These are phyloP conservation scores for Eupelmus urozonus DNA, from an alignment of 2,888 invertebrate genomes.

Conservation along the genomic window DNA sequence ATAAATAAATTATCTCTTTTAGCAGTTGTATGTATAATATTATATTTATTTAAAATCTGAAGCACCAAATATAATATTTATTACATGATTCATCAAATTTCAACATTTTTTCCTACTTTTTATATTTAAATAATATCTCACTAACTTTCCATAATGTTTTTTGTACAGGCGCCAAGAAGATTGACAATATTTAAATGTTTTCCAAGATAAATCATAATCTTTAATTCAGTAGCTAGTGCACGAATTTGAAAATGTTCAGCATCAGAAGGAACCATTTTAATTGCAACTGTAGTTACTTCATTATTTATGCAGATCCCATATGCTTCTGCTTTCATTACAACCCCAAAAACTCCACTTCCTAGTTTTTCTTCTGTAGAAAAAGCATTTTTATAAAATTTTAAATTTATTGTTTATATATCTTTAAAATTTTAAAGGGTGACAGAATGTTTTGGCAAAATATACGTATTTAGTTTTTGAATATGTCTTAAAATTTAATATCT, in stretches of 20 bases:
- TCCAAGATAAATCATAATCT: conserved; percentile 96
- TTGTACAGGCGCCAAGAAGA: conserved; percentile 94
- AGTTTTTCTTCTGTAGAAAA: too few relatives aligned
- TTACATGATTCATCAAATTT: conserved; percentile 77
- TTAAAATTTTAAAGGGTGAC: too few relatives aligned
- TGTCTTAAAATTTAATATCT: too few relatives aligned
- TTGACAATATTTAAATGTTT: conserved; percentile 97
- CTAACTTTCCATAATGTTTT: conserved; percentile 90
- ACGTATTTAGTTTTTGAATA: too few relatives aligned
- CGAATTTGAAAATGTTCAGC: conserved; percentile 91
- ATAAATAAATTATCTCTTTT: too few relatives aligned
- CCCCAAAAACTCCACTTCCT: conserved; percentile 96
- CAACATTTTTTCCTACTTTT: conserved; percentile 77
- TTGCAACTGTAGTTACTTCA: conserved; percentile 89
- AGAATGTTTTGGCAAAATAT: too few relatives aligned
- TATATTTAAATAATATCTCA: conserved; percentile 76
- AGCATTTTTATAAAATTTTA: too few relatives aligned
- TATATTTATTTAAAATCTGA: too few relatives aligned
- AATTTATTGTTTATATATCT: too few relatives aligned
- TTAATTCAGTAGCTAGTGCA: conserved; percentile 93
- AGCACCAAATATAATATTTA: too few relatives aligned
- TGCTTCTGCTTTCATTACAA: conserved; percentile 93
- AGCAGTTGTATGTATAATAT: too few relatives aligned
- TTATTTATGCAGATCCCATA: conserved; percentile 87
- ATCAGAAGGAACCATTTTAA: conserved; percentile 95